Evolutionary conservation across 2,113 vertebrate species (phyloP).

Genomic region (Pampusana beccarii): DNA sequence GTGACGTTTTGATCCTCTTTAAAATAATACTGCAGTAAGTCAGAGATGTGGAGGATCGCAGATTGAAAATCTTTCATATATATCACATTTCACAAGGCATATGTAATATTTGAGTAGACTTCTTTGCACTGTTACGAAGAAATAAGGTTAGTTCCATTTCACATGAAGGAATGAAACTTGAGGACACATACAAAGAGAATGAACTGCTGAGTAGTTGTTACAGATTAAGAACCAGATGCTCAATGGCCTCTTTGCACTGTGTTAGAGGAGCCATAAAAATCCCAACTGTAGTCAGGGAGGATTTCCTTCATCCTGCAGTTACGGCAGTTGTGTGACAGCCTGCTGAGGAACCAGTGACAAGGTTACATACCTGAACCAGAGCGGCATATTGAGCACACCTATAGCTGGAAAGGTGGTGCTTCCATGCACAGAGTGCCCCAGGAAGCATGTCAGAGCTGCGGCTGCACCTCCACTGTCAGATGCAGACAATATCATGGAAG

Average conservation of each 20-base stretch:
- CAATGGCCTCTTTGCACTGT: background rate
- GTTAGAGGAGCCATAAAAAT: background rate
- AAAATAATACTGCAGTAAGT: background rate
- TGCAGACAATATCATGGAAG: fast-evolving
- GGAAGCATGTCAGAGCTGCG: background rate
- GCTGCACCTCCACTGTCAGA: too few species aligned
- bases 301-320: background rate
- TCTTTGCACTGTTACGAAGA: background rate
- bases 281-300: background rate
- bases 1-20: background rate
- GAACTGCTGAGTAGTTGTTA: background rate
- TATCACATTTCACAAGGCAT: background rate
- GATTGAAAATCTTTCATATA: background rate
- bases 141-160: background rate
- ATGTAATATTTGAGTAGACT: background rate
- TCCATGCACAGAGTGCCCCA: fast-evolving
- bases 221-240: background rate
- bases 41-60: background rate
- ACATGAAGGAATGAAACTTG: background rate
- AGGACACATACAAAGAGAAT: background rate
- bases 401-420: background rate
- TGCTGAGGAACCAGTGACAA: background rate
- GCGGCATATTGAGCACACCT: background rate
- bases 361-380: background rate
- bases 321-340: background rate